These are phyloP conservation scores for Paralichthys olivaceus DNA, from an alignment of 2,113 vertebrate species.

Conservation along the genomic window DNA sequence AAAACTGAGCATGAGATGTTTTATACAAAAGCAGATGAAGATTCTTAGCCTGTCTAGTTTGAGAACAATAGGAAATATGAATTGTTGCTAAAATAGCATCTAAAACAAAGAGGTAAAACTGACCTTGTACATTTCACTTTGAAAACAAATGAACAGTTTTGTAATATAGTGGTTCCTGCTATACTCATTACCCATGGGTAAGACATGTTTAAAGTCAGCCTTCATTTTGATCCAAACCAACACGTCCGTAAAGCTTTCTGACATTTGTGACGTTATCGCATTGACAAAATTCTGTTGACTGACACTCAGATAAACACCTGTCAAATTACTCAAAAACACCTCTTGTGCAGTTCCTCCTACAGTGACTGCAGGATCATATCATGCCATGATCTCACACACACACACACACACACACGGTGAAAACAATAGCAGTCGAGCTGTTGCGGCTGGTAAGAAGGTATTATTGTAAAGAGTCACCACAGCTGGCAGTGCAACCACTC, in stretches of 20 bases:
- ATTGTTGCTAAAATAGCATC: no score
- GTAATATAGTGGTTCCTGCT: no score
- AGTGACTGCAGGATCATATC: neutral
- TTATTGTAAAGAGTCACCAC: slow-evolving; percentile 31
- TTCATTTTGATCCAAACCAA: neutral
- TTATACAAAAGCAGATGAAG: no score
- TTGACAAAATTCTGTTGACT: neutral
- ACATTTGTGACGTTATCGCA: neutral
- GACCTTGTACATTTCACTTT: no score
- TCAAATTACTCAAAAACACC: neutral
- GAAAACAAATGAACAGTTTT: no score
- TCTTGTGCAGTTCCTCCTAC: neutral
- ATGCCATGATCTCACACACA: neutral
- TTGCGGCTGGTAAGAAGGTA: slow-evolving; percentile 5
- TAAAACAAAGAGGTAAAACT: no score
- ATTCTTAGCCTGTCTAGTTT: no score
- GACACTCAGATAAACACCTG: neutral
- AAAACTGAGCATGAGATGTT: no score
- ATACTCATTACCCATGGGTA: no score
- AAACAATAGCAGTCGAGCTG: neutral
- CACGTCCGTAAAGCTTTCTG: neutral
- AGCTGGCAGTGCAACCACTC: slow-evolving; percentile 53
- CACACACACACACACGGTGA: neutral
- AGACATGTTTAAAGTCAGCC: no score
- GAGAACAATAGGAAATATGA: no score